Base-by-base conservation (phyloP, 2,113 vertebrate genomes). In the Gobiocypris rarus region DNA sequence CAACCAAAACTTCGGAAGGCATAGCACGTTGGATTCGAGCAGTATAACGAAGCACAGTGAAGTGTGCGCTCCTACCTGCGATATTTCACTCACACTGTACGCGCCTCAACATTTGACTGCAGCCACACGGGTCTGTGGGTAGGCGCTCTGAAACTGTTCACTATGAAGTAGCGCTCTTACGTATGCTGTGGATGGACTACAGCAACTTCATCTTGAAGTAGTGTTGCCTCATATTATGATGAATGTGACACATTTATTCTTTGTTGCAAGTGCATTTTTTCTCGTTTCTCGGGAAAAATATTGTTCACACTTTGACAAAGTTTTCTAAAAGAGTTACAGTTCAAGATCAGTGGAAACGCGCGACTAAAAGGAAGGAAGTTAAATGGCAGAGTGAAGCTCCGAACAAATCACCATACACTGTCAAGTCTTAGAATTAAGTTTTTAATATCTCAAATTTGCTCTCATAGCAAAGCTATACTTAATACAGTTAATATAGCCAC, bases 21-120 rank as follows among this genome's bases (percentile, higher is more conserved):
- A 89, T 89, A 77, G 86, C 90, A 89, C 81, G 85, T 43, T 15
- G 48, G 63, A 81, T 86, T 71, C 86, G 56, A 89, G 43, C 73
- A 83, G 88, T 74, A 85, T 71, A 56, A 54, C 84, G 45, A 78
- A 67, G 76, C 70, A 81, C 84, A 75, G 70, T 48, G 54, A 56
- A 34, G 9, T 50, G 63, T 74, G 85, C 78, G 83, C 87, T 50
- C 65, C 85, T 86, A 89, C 89, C 83, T 89, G 76, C 81, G 85
- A 41, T 54, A 17, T n/a, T 52, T 52, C 54, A 50, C 41, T 17
- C 45, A 10, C 76, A 86, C 78, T 84, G 86, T 41, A 43, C 67
- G 67, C 63, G 77, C 70, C 38, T 59, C 22, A 85, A 86, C 61
- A 83, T 80, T 85, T 77, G 86, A 73, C 83, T 54, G 52, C 52